These are phyloP conservation scores for Halictus rubicundus DNA, from an alignment of 1,140 invertebrate genomes.

Conservation along the genomic window DNA sequence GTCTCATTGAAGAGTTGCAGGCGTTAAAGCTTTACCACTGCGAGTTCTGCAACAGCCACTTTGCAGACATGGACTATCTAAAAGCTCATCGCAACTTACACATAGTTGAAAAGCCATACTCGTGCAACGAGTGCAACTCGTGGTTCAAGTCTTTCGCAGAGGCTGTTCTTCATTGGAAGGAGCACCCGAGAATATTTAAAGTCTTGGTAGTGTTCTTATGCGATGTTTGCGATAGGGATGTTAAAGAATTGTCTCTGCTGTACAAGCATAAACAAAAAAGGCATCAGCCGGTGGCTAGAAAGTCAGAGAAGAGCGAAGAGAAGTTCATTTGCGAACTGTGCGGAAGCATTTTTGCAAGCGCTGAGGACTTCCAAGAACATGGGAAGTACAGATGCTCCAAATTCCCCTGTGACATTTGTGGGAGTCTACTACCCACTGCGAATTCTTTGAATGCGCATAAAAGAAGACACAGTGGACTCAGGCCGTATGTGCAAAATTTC, in stretches of 20 bases:
- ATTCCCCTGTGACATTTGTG: constrained; percentile 66
- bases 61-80: constrained; percentile 78
- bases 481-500: constrained; percentile 76
- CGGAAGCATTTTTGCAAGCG: constrained; percentile 71
- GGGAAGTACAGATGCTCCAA: constrained; percentile 68
- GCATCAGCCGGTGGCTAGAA: constrained; percentile 61
- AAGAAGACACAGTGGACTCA: constrained; percentile 77
- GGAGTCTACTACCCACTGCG: constrained; percentile 68
- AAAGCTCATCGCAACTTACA: constrained; percentile 79
- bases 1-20: constrained; percentile 60
- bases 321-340: constrained; percentile 79
- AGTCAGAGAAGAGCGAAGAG: constrained; percentile 61
- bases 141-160: constrained; percentile 79
- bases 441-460: constrained; percentile 76
- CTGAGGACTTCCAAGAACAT: constrained; percentile 76
- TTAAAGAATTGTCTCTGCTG: constrained; percentile 63
- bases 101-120: constrained; percentile 80
- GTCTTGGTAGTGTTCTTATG: constrained; percentile 62
- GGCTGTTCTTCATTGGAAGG: constrained; percentile 81
- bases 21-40: constrained; percentile 80
- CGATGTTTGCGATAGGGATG: constrained; percentile 65
- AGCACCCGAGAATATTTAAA: constrained; percentile 72
- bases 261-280: constrained; percentile 77
- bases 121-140: constrained; percentile 81
- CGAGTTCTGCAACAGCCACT: constrained; percentile 82